Evolutionary conservation across 2,797 vertebrate genomes (phyloP), one percentile per base, ranked within the genome.

Genomic region (Alauda arvensis): DNA sequence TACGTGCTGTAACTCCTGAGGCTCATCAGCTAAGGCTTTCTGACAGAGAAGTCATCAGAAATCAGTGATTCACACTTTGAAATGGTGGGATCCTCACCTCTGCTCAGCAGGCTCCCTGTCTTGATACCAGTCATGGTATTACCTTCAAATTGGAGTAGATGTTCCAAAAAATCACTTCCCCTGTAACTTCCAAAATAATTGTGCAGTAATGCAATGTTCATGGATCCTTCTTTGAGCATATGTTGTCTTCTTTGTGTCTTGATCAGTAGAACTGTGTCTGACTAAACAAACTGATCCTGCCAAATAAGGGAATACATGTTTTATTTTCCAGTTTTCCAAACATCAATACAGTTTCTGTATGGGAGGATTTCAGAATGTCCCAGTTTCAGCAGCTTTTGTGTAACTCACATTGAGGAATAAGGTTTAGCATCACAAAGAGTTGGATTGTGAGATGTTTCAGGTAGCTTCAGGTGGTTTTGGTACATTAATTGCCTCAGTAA

Each of bases 41-140:
- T 88, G 77, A 78, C 70, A 90, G 72, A 85, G 39, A 48, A 91
- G 31, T 86, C 85, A 51, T 52, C 43, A 65, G 89, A 82, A 84
- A 93, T 84, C 46, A 49, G 43, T 46, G 75, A 80, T 49, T 83
- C 23, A 37, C 20, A 2, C 68, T 84, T 79, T 29, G 71, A 86
- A 79, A 67, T 71, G 71, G 21, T 82, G 65, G 76, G 31, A 77
- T 89, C 46, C 48, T 93, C 39, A 45, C 37, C 46, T 74, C 83
- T 67, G 68, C 52, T 87, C 43, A 25, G 70, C 83, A 76, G 55
- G 56, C 24, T 92, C 29, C 51, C 18, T 45, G 16, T 74, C 53
- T 39, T 74, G 42, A 56, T 71, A 81, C 39, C 37, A 72, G 23
- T 72, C 69, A 21, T 66, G 29, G 10, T 31, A 55, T 53, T 83